Evolutionary conservation across 1,140 invertebrate genomes (phyloP), one percentile per base, ranked within the genome.

Genomic region (Argopecten irradians): DNA sequence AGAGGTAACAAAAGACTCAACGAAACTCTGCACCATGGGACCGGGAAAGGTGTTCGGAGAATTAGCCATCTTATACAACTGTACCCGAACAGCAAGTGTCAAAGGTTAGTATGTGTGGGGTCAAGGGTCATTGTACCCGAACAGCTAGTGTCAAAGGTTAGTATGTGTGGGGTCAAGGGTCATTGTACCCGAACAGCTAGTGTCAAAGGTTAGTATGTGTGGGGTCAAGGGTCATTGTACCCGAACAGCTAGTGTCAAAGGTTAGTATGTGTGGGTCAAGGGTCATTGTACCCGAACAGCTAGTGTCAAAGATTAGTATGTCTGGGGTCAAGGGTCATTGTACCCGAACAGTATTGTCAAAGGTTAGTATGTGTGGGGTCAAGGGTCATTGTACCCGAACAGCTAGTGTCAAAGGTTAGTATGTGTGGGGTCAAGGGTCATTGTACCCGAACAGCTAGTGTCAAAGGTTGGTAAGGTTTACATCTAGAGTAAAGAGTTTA

Each of bases 51-150:
- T 93, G 34, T 95, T 95, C 90, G 95, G 95, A 11, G 95, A 95
- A 91, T 91, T 95, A 36, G 95, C 95, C 83, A 95, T 95, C 84
- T 88, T 95, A n/a, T 95, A 95, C 90, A 95, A 95, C 89, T 95
- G 95, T 90, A 95, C 93, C 9, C 86, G 95, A 71, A 95, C 95
- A n/a, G 95, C 95, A 5, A 95, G 93, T 33, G 94, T 95, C 55
- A 95, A 94, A 94, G 95, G 95, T 95, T 90, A 92, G 86, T n/a
- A 28, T 28, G 28, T n/a, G n/a, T n/a, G n/a, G n/a, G n/a, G n/a
- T n/a, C n/a, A n/a, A n/a, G n/a, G n/a, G n/a, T n/a, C 55, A 71
- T 71, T 28, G n/a, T 11, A 71, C 55, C n/a, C 55, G 55, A 8
- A 71, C 14, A 71, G 55, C 55, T 3, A 71, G 55, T 11, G 55